Base-by-base conservation (phyloP, 2,888 invertebrate genomes). In the Pollenia labialis region DNA sequence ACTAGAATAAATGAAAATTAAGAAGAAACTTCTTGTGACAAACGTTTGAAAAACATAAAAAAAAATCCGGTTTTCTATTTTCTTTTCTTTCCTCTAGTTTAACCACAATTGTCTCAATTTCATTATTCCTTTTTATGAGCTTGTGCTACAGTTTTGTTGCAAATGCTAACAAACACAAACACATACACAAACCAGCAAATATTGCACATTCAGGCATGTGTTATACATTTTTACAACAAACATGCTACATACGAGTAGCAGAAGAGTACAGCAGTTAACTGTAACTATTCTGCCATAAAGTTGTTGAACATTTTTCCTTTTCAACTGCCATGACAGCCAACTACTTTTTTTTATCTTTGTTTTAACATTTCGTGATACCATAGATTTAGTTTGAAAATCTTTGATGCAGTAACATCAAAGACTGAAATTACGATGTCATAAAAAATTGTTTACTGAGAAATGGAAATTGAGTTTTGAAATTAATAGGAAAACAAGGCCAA, bases 261-360 rank as follows among this genome's bases (percentile, higher is more conserved):
- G 12, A 56, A 40, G 77, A 77, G 12, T 52, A 32, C 56, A 68
- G 12, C 10, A 32, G 32, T 75, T 75, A 32, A 58, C n/a, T 81
- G 64, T 64, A 72, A 72, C 81, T 48, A 81, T 66, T 74, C 66
- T 75, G 74, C 44, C 68, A 68, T 75, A 75, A 75, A 74, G 58
- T 58, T 68, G 66, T n/a, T 75, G 23, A 7, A 12, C 16, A 11
- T 7, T 56, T 56, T 23, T 71, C 32, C 44, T 18, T 54, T 16
- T 14, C 23, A 46, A 60, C 8, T 48, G 18, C 9, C 60, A 54
- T 18, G 46, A 32, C 66, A 56, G 40, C n/a, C 56, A 77, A 54
- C 40, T 42, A 18, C 4, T 42, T 52, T 62, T 75, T 42, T 52
- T 62, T 75, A 9, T 50, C 23, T 32, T 6, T 44, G 32, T 68